Base-by-base conservation (phyloP, 2,797 vertebrate genomes). In the Geotrypetes seraphini region DNA sequence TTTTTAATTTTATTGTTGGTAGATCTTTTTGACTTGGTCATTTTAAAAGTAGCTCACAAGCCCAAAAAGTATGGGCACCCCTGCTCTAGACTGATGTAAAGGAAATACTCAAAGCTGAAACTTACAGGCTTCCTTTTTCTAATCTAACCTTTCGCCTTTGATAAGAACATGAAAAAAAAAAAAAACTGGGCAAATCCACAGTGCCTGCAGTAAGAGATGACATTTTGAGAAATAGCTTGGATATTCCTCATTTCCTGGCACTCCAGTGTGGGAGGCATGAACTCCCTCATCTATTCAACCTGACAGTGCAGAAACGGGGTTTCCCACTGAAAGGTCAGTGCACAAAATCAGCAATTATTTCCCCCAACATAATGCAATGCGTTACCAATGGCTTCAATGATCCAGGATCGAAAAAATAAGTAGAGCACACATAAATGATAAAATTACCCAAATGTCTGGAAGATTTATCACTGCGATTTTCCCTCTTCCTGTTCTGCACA, bases 71-170 rank as follows among this genome's bases (percentile, higher is more conserved):
- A n/a, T n/a, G n/a, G n/a, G n/a, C n/a, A n/a, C n/a, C n/a, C n/a
- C n/a, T n/a, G n/a, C n/a, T n/a, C n/a, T n/a, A n/a, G n/a, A n/a
- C n/a, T n/a, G n/a, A n/a, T n/a, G n/a, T n/a, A n/a, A n/a, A n/a
- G n/a, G n/a, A n/a, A n/a, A n/a, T n/a, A n/a, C n/a, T n/a, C n/a
- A n/a, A n/a, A n/a, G n/a, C n/a, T n/a, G n/a, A n/a, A n/a, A n/a
- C n/a, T n/a, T n/a, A n/a, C n/a, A n/a, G n/a, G 28, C 26, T 53
- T 47, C 11, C 20, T n/a, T 7, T 31, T 50, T 44, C 15, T 38
- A 17, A 8, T 31, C 11, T 21, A n/a, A 19, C 18, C 25, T 3
- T 34, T 19, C 48, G 4, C 36, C 12, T 4, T 16, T 36, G 15
- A 12, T n/a, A n/a, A 23, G 22, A 48, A 10, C 25, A 5, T 2